phyloP scores from a whole-genome alignment of 1,140 invertebrate species.

The Parapsyche elsis region DNA sequence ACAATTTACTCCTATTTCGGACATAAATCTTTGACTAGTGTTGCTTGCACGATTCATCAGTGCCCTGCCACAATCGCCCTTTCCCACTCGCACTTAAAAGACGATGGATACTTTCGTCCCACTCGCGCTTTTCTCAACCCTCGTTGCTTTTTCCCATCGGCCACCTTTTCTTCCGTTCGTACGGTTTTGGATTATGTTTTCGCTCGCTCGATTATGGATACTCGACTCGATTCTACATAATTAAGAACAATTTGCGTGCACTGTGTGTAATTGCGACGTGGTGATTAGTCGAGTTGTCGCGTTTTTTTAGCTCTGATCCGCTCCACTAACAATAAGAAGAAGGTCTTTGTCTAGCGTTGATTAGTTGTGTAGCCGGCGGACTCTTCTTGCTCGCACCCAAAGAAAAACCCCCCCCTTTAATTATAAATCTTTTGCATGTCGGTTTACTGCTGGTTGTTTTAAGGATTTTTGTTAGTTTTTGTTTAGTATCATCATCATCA shows the following conservation, averaged over 20 bases:
- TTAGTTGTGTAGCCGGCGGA: constrained; percentile 44
- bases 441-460: background rate
- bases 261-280: constrained; percentile 3
- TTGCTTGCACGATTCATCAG: constrained; percentile 56
- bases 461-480: background rate
- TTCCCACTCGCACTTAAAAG: constrained; percentile 15
- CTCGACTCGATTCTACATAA: too few species aligned
- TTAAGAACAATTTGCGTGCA: background rate
- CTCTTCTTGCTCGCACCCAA: background rate
- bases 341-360: constrained; percentile 51
- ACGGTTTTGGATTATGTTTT: constrained; percentile 47
- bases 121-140: background rate
- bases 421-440: background rate
- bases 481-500: too few species aligned
- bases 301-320: constrained; percentile 50
- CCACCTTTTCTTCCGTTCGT: constrained; percentile 51
- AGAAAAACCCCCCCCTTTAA: background rate
- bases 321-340: background rate
- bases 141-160: constrained; percentile 45
- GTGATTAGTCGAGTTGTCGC: constrained; percentile 38
- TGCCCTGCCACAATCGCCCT: constrained; percentile 35
- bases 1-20: constrained; percentile 57
- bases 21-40: constrained; percentile 56
- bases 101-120: background rate
- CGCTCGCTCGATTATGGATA: constrained; percentile 7